Evolutionary conservation across 2,888 invertebrate genomes (phyloP).

Genomic region (Apodemia mormo): DNA sequence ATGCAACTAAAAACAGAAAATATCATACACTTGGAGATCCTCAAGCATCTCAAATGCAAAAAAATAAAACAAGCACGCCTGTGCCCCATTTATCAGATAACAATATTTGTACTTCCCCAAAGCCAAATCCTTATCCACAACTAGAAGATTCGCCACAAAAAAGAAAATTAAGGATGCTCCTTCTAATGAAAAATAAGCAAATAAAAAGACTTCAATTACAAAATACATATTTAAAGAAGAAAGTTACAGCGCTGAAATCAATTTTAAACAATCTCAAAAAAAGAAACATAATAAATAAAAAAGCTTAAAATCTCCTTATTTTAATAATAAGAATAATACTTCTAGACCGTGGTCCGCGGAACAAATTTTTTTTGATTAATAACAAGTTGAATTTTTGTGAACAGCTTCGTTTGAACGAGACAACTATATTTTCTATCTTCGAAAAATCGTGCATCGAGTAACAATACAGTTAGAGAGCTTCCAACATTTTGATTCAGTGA

Average conservation of each 20-base stretch:
- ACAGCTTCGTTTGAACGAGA: too few relatives aligned
- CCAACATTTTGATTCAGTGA: too few relatives aligned
- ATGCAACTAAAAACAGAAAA: background rate
- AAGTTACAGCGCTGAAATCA: conserved; percentile 17
- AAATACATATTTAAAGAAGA: conserved; percentile 10
- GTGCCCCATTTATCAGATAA: background rate
- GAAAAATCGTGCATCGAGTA: too few relatives aligned
- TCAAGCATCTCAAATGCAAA: background rate
- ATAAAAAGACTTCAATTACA: conserved; percentile 11
- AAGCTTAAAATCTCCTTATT: too few relatives aligned
- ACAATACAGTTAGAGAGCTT: too few relatives aligned
- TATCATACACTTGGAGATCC: background rate
- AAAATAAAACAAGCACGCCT: background rate
- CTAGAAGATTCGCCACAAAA: background rate
- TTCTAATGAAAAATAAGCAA: conserved; percentile 9
- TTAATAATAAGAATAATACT: too few relatives aligned
- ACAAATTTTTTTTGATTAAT: too few relatives aligned
- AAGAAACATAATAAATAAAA: too few relatives aligned
- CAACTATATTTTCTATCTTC: too few relatives aligned
- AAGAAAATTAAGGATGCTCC: background rate
- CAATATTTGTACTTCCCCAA: conserved; percentile 3
- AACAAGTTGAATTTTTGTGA: too few relatives aligned
- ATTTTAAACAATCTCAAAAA: background rate
- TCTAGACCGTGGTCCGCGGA: too few relatives aligned
- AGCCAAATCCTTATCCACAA: conserved; percentile 4